Conservation (phyloP, 2,888 invertebrate genomes). For the Tricholauxania praeusta region DNA sequence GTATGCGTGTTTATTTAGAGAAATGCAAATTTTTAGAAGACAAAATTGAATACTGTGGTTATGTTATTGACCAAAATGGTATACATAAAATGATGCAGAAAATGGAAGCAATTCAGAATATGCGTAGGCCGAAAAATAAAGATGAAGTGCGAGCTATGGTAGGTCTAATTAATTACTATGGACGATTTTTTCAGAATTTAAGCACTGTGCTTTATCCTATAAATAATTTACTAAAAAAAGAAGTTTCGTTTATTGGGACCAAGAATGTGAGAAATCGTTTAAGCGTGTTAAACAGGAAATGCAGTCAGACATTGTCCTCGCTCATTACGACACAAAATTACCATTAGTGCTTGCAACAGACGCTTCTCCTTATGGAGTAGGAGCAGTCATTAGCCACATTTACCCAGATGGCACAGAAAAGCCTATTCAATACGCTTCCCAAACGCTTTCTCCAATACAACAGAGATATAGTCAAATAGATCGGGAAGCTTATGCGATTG, state of each 20-base stretch:
- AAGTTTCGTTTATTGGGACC: conserved; percentile 48
- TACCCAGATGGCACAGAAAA: conserved; percentile 57
- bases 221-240: conserved; percentile 49
- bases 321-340: conserved; percentile 51
- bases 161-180: conserved; percentile 56
- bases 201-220: conserved; percentile 51
- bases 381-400: conserved; percentile 58
- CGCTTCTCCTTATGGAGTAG: conserved; percentile 50
- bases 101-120: conserved; percentile 52
- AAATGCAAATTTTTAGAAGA: conserved; percentile 52
- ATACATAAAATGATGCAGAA: conserved; percentile 53
- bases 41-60: conserved; percentile 53
- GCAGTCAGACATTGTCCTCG: conserved; percentile 43
- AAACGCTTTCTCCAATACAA: conserved; percentile 49
- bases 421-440: conserved; percentile 60
- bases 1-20: conserved; percentile 50
- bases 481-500: conserved; percentile 56
- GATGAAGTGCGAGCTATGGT: conserved; percentile 51
- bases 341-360: conserved; percentile 52
- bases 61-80: conserved; percentile 50
- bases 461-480: conserved; percentile 54
- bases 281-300: conserved; percentile 47
- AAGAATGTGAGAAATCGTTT: conserved; percentile 49
- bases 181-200: conserved; percentile 53
- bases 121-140: conserved; percentile 45